These are phyloP conservation scores for Akabosia matsudoensis DNA, from an alignment of 1,140 invertebrate genomes.

Conservation along the genomic window DNA sequence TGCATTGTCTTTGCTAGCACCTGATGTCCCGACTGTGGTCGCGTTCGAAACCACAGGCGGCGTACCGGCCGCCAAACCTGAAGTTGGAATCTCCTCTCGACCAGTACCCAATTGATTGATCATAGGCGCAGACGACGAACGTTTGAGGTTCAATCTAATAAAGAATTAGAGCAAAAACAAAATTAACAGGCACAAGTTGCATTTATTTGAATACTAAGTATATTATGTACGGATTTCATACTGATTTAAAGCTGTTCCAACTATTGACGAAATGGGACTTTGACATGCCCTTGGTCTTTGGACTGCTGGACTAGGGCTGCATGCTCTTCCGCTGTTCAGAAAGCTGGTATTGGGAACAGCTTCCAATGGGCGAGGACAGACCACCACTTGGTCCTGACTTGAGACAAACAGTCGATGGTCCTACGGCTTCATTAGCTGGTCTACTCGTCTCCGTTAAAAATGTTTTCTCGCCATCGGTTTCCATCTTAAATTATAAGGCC, in stretches of 20 bases:
- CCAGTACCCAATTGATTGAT: conserved; percentile 43
- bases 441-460: neutral
- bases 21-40: neutral
- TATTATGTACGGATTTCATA: conserved; percentile 23
- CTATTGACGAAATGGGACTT: conserved; percentile 45
- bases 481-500: neutral
- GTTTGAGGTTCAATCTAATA: conserved; percentile 43
- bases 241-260: conserved; percentile 41
- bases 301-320: neutral
- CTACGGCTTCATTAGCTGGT: neutral
- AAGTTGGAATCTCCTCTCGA: neutral
- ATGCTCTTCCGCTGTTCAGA: neutral
- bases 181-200: neutral
- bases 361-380: neutral
- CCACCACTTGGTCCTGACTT: no score
- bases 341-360: conserved; percentile 3
- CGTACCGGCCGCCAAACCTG: neutral
- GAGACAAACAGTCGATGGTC: neutral
- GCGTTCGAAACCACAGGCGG: neutral
- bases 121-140: conserved; percentile 47
- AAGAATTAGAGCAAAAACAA: neutral
- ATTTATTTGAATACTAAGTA: conserved; percentile 7
- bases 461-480: conserved; percentile 1
- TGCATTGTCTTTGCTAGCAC: conserved; percentile 6
- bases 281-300: conserved; percentile 31